These are phyloP conservation scores for Vandiemenella viatica DNA, from an alignment of 2,888 invertebrate genomes.

Conservation along the genomic window DNA sequence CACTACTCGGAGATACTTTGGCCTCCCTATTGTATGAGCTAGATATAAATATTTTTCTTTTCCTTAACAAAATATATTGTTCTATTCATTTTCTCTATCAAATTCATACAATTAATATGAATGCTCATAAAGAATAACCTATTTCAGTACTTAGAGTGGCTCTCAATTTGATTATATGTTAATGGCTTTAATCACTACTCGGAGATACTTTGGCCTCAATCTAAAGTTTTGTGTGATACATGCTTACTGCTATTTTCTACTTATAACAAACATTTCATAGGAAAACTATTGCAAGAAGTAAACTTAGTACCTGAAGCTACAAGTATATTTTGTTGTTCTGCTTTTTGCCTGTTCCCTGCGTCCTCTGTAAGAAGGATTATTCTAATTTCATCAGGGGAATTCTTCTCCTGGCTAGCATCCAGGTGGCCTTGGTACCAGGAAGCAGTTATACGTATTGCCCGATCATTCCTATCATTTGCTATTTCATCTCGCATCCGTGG, in stretches of 20 bases:
- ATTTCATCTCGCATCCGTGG: slow-evolving; percentile 68
- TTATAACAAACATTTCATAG: neutral
- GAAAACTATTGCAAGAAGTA: neutral
- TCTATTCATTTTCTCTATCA: too few species aligned
- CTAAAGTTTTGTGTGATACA: too few species aligned
- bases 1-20: too few species aligned
- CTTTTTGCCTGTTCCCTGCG: slow-evolving; percentile 55
- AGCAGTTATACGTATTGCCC: slow-evolving; percentile 69
- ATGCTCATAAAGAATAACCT: too few species aligned
- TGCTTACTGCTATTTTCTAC: neutral
- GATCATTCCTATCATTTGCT: slow-evolving; percentile 79
- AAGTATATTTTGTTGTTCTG: slow-evolving; percentile 48
- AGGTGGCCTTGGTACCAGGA: slow-evolving; percentile 74
- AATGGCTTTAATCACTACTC: too few species aligned
- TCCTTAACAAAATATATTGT: too few species aligned
- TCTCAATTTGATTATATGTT: too few species aligned
- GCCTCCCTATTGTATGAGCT: too few species aligned
- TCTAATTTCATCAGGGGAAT: slow-evolving; percentile 30
- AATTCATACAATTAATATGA: too few species aligned
- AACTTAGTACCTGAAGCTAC: neutral
- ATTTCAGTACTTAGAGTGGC: too few species aligned
- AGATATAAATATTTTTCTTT: too few species aligned
- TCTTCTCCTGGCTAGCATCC: slow-evolving; percentile 22
- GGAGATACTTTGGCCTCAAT: too few species aligned
- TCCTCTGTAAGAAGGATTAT: slow-evolving; percentile 77